Evolutionary conservation across 2,113 vertebrate species (phyloP), one percentile per base, ranked within the genome.

Genomic region (Paedocypris sp.): DNA sequence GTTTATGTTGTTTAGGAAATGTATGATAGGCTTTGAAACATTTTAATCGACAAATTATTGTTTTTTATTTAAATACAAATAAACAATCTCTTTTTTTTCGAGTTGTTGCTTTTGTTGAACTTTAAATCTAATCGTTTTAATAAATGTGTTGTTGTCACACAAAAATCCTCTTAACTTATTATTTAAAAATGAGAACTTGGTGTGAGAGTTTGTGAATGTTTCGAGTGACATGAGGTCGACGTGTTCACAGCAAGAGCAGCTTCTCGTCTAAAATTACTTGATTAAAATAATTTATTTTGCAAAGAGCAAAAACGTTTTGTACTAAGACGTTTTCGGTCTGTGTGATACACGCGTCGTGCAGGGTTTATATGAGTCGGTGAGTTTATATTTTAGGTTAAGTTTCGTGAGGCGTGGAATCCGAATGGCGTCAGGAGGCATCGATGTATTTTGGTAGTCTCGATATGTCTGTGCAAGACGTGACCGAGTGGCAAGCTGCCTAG

Each of bases 341-440:
- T 66, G 56, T 43, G 65, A 23, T 59, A 4, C 58, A 56, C 28
- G 4, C 11, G 52, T 58, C 23, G 5, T 5, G 52, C 71, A 20
- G 19, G 8, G 15, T 25, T 39, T 28, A 9, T 12, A 43, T 54
- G 22, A 3, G 19, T 45, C 39, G 9, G 53, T 64, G 51, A 48
- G 60, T 28, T 49, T 45, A 48, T 4, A 72, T 61, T 72, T 67
- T 32, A 64, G 19, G 77, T 81, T 81, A 71, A 62, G 60, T 79
- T 69, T 73, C 16, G n/a, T 23, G 5, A 52, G 18, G 45, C 52
- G 38, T 12, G 33, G 10, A 52, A 48, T 23, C 18, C 36, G 25
- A 64, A 82, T 74, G 80, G 76, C 76, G 74, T 71, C 67, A 64
- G 43, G 45, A 32, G 38, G 12, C 41, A 35, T 23, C 42, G 39